Base-by-base conservation (phyloP, 2,113 vertebrate species). In the Rhombomys opimus region DNA sequence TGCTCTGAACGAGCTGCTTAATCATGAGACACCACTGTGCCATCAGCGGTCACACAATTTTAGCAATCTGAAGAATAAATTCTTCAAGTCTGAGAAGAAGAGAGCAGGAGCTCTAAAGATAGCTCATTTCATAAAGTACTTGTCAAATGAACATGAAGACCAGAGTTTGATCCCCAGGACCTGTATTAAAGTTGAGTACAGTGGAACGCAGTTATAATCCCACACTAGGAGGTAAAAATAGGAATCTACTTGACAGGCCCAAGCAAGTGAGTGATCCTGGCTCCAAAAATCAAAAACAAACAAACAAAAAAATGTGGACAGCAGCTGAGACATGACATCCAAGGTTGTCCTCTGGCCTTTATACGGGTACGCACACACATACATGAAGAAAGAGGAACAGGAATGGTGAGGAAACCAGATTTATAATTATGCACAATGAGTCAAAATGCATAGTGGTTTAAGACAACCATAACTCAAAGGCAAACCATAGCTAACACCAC, bases 361-460 rank as follows among this genome's bases (percentile, higher is more conserved):
- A 38, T 7, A 38, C 10, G 57, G 22, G 67, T 57, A 7, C 10
- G 50, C 35, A 54, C 32, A 70, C 20, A n/a, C 7, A 18, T 2
- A 25, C 35, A 7, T 32, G 30, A 50, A 86, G 38, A 67, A 86
- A 32, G 63, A 13, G 41, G 30, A 50, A 7, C 6, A 70, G 30
- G 20, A n/a, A 70, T 4, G 20, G 30, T 3, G 20, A 70, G 46
- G 17, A 23, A 0, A 27, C 25, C 32, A 35, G 46, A 46, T 54
- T 38, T 35, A 67, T 38, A 35, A 81, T 4, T 20, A 2, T 0
- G 2, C 7, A n/a, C 50, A 52, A 7, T 2, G 1, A 20, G 25
- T 80, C 15, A 61, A 61, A 75, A 0, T 35, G 8, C 54, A 67
- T 38, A 88, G 95, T 80, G 27, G 20, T 46, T 65, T 13, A 72